Conservation (phyloP, 2,113 vertebrate genomes). For the Coreoperca whiteheadi region DNA sequence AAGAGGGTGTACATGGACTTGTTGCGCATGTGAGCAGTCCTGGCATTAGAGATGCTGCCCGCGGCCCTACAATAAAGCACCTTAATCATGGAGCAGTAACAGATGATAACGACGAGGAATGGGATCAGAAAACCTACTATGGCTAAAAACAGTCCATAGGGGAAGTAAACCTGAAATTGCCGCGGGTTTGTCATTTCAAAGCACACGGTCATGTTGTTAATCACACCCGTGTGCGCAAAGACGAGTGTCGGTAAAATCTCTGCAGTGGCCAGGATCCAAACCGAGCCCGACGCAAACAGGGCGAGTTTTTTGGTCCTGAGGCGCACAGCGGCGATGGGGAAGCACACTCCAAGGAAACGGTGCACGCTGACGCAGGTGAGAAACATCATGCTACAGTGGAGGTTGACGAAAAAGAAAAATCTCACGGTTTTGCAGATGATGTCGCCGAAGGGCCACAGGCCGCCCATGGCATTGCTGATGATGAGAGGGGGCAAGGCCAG, state of each 20-base stretch:
- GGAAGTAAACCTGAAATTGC: conserved; percentile 62
- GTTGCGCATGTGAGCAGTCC: not conserved
- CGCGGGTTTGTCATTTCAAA: conserved; percentile 64
- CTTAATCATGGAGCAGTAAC: conserved; percentile 71
- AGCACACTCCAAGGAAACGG: conserved; percentile 75
- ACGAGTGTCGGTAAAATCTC: conserved; percentile 70
- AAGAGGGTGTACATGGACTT: conserved; percentile 71
- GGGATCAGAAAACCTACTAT: conserved; percentile 73
- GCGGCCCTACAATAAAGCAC: conserved; percentile 42
- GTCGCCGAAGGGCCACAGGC: conserved; percentile 74
- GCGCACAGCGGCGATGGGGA: conserved; percentile 60
- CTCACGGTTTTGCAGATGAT: conserved; percentile 68
- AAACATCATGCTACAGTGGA: conserved; percentile 78
- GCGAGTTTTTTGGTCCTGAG: conserved; percentile 56
- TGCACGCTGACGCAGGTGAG: conserved; percentile 79
- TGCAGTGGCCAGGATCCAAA: conserved; percentile 67
- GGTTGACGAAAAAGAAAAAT: conserved; percentile 77
- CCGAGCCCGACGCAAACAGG: not conserved
- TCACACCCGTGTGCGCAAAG: conserved; percentile 62
- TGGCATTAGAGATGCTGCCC: not conserved
- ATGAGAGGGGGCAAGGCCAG: conserved; percentile 76
- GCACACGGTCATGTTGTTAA: conserved; percentile 65
- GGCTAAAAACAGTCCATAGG: conserved; percentile 62
- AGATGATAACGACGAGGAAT: conserved; percentile 57
- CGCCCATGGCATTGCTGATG: conserved; percentile 62